A percentile compares a stretch with the other conserved stretches of the same genome.
These are phyloP conservation scores for Metridium senile DNA, from an alignment of 92 coral and sea anemone species.

Conservation along the genomic window DNA sequence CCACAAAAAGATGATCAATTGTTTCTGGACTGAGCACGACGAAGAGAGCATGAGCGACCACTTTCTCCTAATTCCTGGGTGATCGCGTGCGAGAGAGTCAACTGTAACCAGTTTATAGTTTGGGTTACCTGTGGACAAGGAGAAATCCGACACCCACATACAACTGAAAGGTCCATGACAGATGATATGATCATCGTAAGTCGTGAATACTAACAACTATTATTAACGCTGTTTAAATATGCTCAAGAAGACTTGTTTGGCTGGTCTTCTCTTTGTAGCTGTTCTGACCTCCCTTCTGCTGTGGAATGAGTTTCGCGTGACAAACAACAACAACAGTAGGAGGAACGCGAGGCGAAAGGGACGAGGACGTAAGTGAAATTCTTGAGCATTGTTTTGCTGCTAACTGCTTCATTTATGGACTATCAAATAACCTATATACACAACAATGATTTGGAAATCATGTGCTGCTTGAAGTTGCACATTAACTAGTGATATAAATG, in stretches of 20 bases:
- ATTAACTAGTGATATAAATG: background rate
- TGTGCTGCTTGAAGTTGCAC: background rate
- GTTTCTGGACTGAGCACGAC: no score
- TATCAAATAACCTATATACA: background rate
- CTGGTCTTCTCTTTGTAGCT: background rate
- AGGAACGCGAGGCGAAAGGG: background rate
- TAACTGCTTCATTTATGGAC: background rate
- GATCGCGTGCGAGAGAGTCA: no score
- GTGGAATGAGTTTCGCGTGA: constrained; percentile 26
- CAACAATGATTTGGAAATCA: background rate
- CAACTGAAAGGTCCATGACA: background rate
- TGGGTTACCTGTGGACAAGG: background rate
- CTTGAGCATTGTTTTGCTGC: no score
- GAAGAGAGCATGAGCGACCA: no score
- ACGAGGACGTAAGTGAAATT: constrained; percentile 14
- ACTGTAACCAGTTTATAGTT: no score
- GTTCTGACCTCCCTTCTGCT: constrained; percentile 9
- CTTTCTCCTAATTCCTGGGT: no score
- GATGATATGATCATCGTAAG: background rate
- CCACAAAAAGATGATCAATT: no score
- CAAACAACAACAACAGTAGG: constrained; percentile 20
- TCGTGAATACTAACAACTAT: background rate
- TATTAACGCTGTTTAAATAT: constrained; percentile 3
- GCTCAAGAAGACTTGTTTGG: constrained; percentile 11
- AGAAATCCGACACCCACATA: background rate